Evolutionary conservation across 2,797 vertebrate species (phyloP), one percentile per base, ranked within the genome.

Genomic region (Gambusia yucatana): DNA sequence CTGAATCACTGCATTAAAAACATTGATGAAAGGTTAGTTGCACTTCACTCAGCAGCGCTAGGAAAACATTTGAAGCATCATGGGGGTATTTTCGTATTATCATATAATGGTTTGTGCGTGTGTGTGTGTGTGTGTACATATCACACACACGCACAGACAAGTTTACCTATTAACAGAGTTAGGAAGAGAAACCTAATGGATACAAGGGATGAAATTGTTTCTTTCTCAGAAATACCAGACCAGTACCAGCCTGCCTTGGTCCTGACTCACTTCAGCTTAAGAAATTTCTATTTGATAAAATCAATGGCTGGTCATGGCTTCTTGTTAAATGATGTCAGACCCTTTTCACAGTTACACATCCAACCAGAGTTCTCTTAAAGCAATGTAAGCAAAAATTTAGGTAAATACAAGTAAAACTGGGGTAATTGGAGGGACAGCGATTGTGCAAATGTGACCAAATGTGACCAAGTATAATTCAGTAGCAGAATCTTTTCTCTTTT

Each of bases 171-270:
- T 65, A 13, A 75, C 3, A 67, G 43, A 50, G 4, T 20, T 67
- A 20, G 39, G 55, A 11, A 75, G n/a, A 44, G 30, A 30, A 72
- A 28, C 25, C 13, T 13, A 33, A 46, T 0, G 6, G 43, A 43
- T 59, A n/a, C 65, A 61, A 25, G 25, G 4, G 50, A 44, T 5
- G 43, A 30, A 48, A 20, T 61, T 33, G 10, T 57, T 28, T 17
- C 22, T 47, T 47, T 48, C 65, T 44, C 8, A 39, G 57, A 1
- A 77, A 72, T 28, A 50, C 7, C 33, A 17, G 39, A 59, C 81
- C 55, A 63, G 88, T 73, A 61, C 4, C 57, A 55, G 28, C 80
- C 63, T 74, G 84, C 73, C 28, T 78, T 2, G 0, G n/a, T 77
- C 30, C 2, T 0, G 25, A 8, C 8, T 11, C 25, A 57, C 0